These are phyloP conservation scores for Butorides virescens DNA, from an alignment of 2,113 vertebrate species.

Conservation along the genomic window DNA sequence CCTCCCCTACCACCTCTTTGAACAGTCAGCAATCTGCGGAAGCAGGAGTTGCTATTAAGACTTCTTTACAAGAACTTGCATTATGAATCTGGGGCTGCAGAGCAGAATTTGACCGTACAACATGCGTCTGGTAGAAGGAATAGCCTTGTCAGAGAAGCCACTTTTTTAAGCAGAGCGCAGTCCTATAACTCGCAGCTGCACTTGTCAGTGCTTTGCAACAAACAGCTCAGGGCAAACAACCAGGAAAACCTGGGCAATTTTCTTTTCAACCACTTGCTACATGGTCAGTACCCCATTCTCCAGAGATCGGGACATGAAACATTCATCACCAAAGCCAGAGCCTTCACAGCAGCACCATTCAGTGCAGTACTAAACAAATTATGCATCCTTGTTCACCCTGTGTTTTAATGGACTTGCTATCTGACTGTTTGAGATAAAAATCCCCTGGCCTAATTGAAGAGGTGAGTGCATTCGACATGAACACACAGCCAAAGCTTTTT, in stretches of 20 bases:
- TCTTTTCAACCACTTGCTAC: background rate
- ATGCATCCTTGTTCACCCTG: background rate
- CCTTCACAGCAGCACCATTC: background rate
- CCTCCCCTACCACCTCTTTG: background rate
- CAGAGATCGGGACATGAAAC: background rate
- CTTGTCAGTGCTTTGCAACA: background rate
- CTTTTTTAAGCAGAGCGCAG: background rate
- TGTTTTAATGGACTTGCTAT: conserved; percentile 33
- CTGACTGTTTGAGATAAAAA: conserved; percentile 11
- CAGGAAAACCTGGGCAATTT: background rate
- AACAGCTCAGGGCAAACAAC: background rate
- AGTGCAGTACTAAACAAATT: background rate
- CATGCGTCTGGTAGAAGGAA: background rate
- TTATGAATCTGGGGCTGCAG: background rate
- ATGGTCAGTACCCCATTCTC: background rate
- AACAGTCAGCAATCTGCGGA: background rate
- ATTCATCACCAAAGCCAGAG: background rate
- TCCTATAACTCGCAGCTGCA: background rate
- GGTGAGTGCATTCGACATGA: background rate
- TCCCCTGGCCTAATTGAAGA: background rate
- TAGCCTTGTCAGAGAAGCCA: background rate
- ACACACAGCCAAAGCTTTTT: background rate
- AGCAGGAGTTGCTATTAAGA: background rate
- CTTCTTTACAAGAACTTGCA: background rate
- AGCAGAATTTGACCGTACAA: background rate